Evolutionary conservation across 2,797 vertebrate species (phyloP), one percentile per base, ranked within the genome.

Genomic region (Scolopax bukidnonensis): DNA sequence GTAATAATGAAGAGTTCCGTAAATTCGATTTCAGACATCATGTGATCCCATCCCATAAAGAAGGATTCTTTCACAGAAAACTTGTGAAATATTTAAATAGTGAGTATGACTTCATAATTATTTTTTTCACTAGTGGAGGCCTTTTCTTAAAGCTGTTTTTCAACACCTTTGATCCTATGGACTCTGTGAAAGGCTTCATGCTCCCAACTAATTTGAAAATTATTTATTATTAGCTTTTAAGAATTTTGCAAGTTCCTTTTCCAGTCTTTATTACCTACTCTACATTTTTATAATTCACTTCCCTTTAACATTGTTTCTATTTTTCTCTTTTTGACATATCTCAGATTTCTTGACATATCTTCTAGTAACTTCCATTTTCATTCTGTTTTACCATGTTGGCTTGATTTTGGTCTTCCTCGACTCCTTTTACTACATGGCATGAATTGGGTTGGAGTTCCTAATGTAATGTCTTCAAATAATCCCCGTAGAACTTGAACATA

Each of bases 121-220:
- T 1, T 11, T 59, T 75, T 50, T 51, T 36, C 1, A 54, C 5
- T 70, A 76, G 38, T 1, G 1, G 1, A 18, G 5, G 32, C 16
- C 2, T n/a, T 65, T 76, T 69, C 21, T 70, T 2, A 3, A 7
- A 83, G 36, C 9, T 69, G 10, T 43, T 88, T 51, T 77, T 63
- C 14, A 74, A 50, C 30, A 70, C 4, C 18, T 59, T 78, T 64
- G 20, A 50, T 73, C 41, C 28, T 48, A 32, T 40, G 41, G 36
- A 40, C 11, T 45, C 68, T 45, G 2, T n/a, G 23, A 85, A 82
- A 76, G 32, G 7, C 8, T 65, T 76, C 25, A 23, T 50, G 38
- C 7, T 6, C 5, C 15, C 7, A 73, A 1, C 20, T 32, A 14
- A 11, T 54, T 25, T 27, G 12, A 61, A 85, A 93, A 73, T 16